Conservation (phyloP, 2,797 vertebrate genomes). For the Gila robusta region DNA sequence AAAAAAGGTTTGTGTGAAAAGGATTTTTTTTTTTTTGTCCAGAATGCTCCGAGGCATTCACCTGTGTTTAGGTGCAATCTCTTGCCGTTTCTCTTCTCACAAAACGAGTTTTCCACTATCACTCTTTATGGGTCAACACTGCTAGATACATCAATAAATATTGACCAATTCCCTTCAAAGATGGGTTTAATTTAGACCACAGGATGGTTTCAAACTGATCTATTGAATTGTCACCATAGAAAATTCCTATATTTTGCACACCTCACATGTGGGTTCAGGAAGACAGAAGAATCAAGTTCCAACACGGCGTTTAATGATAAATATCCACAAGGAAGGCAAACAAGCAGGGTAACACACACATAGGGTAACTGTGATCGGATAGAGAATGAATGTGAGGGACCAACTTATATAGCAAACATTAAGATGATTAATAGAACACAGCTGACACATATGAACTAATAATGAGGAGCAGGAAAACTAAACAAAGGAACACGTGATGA, state of each 20-base stretch:
- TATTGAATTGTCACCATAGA: neutral
- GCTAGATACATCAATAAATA: neutral
- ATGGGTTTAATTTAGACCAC: neutral
- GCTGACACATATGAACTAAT: too few species aligned
- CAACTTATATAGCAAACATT: too few species aligned
- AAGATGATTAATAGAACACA: too few species aligned
- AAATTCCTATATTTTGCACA: neutral
- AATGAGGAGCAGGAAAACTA: too few species aligned
- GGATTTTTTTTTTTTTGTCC: neutral
- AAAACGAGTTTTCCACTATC: neutral
- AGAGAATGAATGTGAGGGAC: too few species aligned
- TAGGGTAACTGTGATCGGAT: too few species aligned
- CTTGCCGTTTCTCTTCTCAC: neutral
- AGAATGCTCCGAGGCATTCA: neutral
- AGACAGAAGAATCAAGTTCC: too few species aligned
- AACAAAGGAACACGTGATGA: too few species aligned
- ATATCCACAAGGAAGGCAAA: too few species aligned
- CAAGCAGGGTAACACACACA: too few species aligned
- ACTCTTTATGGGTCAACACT: neutral
- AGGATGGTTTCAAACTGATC: neutral
- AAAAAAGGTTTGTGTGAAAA: slow-evolving; percentile 5
- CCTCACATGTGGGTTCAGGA: too few species aligned
- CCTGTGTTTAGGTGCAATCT: slow-evolving; percentile 2
- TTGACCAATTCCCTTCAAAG: neutral
- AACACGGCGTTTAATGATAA: too few species aligned